Percentiles rank a stretch among this genome's conserved stretches.
Evolutionary conservation across 2,113 vertebrate species (phyloP).

Genomic region (Vulpes vulpes): DNA sequence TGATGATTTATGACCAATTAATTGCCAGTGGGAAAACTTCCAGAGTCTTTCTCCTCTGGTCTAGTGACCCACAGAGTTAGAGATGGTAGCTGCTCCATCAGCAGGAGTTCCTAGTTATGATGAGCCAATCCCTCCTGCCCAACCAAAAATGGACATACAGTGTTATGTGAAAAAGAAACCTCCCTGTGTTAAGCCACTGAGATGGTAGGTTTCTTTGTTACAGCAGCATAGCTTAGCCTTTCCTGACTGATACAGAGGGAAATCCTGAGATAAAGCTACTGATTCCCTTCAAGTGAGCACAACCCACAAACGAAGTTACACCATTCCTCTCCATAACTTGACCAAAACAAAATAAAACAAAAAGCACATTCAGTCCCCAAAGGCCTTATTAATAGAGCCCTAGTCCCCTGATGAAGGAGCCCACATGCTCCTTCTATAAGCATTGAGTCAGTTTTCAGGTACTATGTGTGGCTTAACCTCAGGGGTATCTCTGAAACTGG

Average conservation of each 20-base stretch:
- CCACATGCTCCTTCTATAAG: neutral
- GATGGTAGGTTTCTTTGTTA: neutral
- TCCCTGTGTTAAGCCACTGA: neutral
- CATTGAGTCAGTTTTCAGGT: neutral
- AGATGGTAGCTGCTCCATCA: neutral
- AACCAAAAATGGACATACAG: neutral
- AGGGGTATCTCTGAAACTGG: neutral
- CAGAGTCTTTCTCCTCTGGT: neutral
- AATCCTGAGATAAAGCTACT: neutral
- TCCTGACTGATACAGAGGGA: neutral
- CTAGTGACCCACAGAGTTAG: neutral
- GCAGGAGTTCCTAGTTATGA: neutral
- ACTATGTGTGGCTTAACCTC: neutral
- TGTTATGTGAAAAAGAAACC: neutral
- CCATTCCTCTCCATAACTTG: neutral
- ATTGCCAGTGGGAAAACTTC: neutral
- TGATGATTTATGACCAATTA: slow-evolving; percentile 1
- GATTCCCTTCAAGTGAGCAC: neutral
- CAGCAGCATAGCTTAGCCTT: neutral
- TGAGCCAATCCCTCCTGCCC: neutral
- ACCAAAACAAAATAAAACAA: neutral
- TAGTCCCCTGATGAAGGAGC: neutral
- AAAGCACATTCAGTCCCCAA: neutral
- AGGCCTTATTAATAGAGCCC: neutral
- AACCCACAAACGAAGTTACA: neutral